Percentiles rank a stretch among this genome's conserved stretches.
Conservation (phyloP, 2,888 invertebrate species). For the Aphelenchoides bicaudatus region DNA sequence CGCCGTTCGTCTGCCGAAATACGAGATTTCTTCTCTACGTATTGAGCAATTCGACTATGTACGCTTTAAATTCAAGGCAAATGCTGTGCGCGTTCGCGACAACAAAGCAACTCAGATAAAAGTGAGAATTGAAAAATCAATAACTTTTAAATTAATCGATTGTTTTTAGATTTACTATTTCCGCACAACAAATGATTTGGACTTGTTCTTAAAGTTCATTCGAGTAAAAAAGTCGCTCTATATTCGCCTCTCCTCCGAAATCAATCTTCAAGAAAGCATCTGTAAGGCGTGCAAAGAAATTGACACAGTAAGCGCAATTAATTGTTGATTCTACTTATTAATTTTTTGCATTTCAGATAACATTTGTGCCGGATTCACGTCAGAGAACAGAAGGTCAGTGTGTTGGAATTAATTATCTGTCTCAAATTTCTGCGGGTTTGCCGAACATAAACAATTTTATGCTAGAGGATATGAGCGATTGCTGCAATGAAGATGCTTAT, state of each 20-base stretch:
- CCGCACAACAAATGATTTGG: not conserved
- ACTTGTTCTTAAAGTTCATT: not conserved
- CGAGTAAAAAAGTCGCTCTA: not conserved
- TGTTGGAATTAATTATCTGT: not conserved
- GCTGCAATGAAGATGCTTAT: not conserved
- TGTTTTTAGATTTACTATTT: conserved; percentile 5
- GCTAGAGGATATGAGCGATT: conserved; percentile 7
- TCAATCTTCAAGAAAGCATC: not conserved
- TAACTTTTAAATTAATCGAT: not conserved
- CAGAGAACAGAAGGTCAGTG: no score
- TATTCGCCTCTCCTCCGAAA: not conserved
- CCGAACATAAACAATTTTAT: not conserved
- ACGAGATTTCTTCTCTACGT: not conserved
- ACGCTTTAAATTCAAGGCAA: not conserved
- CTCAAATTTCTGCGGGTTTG: not conserved
- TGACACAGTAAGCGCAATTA: not conserved
- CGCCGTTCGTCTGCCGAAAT: not conserved
- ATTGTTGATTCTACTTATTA: not conserved
- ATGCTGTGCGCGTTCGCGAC: not conserved
- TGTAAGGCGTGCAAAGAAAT: not conserved
- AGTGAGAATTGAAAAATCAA: not conserved
- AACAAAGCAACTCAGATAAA: not conserved
- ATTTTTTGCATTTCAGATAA: not conserved
- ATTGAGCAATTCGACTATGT: not conserved
- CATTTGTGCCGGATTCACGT: no score